Evolutionary conservation across 2,113 vertebrate species (phyloP).

Genomic region (Setophaga kirtlandii): DNA sequence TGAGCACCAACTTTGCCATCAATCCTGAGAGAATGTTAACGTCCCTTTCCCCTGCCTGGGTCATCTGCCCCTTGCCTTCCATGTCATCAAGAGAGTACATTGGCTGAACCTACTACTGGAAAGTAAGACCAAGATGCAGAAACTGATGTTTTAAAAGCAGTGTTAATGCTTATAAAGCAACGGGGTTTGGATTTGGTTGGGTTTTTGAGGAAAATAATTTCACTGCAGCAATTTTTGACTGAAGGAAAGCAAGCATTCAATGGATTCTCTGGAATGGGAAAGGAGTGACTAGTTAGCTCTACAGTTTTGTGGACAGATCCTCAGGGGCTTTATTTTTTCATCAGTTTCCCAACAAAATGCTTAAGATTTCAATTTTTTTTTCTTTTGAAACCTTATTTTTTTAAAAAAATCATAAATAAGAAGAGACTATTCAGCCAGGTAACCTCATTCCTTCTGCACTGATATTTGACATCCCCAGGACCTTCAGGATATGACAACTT

Average conservation of each 20-base stretch:
- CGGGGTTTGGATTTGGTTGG: not conserved
- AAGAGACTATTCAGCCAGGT: not conserved
- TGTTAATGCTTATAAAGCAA: not conserved
- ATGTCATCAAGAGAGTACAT: not conserved
- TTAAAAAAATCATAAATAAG: not conserved
- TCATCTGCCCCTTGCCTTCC: not conserved
- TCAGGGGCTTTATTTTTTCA: not conserved
- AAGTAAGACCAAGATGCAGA: not conserved
- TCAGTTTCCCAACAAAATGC: not conserved
- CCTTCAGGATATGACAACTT: not conserved
- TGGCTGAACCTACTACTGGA: not conserved
- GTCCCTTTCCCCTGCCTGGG: not conserved
- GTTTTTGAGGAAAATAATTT: not conserved
- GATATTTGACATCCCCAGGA: not conserved
- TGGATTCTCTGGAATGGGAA: not conserved
- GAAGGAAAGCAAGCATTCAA: not conserved
- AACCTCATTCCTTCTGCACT: not conserved
- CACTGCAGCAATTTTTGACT: not conserved
- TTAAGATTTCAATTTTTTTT: not conserved
- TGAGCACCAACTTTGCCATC: not conserved
- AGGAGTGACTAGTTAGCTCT: not conserved
- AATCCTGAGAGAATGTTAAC: not conserved
- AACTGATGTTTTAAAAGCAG: not conserved
- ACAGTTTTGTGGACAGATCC: not conserved
- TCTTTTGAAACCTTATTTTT: not conserved